A percentile compares a stretch with the other conserved stretches of the same genome.
Conservation (phyloP, 2,888 invertebrate species). For the Octodonta nipae region DNA sequence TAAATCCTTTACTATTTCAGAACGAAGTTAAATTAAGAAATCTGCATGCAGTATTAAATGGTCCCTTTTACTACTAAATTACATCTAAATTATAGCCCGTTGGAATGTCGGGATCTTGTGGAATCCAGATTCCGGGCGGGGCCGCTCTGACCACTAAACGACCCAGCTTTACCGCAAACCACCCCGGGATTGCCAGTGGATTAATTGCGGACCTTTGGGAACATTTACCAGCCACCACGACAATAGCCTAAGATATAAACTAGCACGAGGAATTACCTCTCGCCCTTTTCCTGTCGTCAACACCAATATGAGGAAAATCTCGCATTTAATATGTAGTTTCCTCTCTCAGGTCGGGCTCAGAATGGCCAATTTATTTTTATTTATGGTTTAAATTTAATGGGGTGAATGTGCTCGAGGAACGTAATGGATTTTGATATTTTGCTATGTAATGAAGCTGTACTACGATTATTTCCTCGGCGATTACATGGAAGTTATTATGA, state of each 20-base stretch:
- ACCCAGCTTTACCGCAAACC: conserved; percentile 27
- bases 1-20: no score
- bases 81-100: conserved; percentile 16
- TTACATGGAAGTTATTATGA: no score
- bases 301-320: conserved; percentile 29
- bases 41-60: conserved; percentile 16
- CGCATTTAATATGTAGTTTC: conserved; percentile 12
- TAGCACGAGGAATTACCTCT: conserved; percentile 29
- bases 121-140: conserved; percentile 21
- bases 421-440: conserved; percentile 3
- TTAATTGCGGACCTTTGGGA: conserved; percentile 33
- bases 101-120: conserved; percentile 21
- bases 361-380: conserved; percentile 10
- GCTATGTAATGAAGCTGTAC: no score
- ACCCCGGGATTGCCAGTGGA: conserved; percentile 28
- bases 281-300: conserved; percentile 26
- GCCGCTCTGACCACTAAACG: conserved; percentile 28
- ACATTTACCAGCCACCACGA: conserved; percentile 29
- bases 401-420: conserved; percentile 4
- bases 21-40: conserved; percentile 11
- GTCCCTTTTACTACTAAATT: conserved; percentile 13
- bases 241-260: conserved; percentile 31
- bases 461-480: no score
- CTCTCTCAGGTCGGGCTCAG: conserved; percentile 4
- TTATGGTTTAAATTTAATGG: conserved; percentile 7